phyloP scores from a whole-genome alignment of 2,113 vertebrate genomes.

The Aptenodytes patagonicus region DNA sequence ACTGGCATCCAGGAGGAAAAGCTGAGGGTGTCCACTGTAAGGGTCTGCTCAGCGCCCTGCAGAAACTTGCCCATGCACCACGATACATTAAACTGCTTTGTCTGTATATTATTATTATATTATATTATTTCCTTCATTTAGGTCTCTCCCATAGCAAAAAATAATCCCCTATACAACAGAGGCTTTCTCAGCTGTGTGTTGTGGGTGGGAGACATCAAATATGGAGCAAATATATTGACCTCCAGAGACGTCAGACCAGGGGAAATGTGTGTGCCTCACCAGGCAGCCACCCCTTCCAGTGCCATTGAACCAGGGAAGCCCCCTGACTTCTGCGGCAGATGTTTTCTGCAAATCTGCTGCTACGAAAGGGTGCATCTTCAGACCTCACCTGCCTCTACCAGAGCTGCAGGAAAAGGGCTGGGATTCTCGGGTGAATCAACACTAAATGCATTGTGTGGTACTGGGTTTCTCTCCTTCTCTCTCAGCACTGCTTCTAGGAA shows the following conservation, averaged over 20 bases:
- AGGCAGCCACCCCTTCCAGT: background rate
- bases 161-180: background rate
- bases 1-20: background rate
- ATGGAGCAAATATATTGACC: background rate
- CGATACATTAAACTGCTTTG: background rate
- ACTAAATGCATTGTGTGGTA: fast-evolving
- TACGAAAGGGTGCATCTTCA: background rate
- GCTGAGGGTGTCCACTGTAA: background rate
- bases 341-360: background rate
- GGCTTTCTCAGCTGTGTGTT: background rate
- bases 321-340: background rate
- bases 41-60: background rate
- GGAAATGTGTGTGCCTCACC: fast-evolving
- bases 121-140: background rate
- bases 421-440: background rate
- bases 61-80: background rate
- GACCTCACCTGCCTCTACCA: background rate
- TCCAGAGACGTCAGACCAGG: background rate
- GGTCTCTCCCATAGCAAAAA: background rate
- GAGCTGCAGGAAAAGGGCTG: background rate
- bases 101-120: background rate
- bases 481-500: background rate
- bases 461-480: background rate
- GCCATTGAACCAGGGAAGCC: background rate
- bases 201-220: background rate